Evolutionary conservation across 2,797 vertebrate species (phyloP).

Genomic region (Onychomys torridus): DNA sequence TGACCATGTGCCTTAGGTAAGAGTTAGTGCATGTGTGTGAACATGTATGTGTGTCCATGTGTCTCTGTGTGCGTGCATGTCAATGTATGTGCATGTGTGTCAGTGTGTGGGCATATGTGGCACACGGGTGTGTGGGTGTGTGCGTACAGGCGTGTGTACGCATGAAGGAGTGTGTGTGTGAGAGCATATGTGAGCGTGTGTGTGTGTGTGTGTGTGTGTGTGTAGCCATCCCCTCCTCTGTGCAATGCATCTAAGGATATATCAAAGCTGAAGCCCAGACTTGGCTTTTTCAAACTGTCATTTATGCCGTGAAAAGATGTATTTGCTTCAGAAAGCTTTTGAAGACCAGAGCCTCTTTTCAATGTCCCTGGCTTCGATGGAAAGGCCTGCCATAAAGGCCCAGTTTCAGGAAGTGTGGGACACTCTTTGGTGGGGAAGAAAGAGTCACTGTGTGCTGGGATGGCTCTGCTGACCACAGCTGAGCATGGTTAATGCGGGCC

Average conservation of each 20-base stretch:
- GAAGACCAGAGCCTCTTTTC: background rate
- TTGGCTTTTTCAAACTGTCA: background rate
- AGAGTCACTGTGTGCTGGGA: background rate
- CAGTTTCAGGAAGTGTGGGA: background rate
- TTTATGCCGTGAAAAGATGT: background rate
- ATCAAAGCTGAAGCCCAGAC: background rate
- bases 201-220: background rate
- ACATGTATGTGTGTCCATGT: background rate
- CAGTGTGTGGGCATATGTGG: background rate
- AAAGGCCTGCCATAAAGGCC: fast-evolving
- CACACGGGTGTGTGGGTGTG: background rate
- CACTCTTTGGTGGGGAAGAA: background rate
- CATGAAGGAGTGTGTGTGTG: too few relatives aligned
- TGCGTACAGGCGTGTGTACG: too few relatives aligned
- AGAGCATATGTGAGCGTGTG: background rate
- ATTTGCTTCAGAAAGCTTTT: background rate
- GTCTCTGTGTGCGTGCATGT: background rate
- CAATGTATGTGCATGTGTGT: background rate
- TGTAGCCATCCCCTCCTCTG: background rate
- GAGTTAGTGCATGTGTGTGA: background rate
- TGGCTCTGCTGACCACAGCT: background rate
- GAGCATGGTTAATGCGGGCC: background rate
- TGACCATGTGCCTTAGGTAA: background rate
- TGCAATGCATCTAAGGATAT: background rate
- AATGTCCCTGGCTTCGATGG: background rate